Evolutionary conservation across 2,888 invertebrate species (phyloP).

Genomic region (Euzetes globulus): DNA sequence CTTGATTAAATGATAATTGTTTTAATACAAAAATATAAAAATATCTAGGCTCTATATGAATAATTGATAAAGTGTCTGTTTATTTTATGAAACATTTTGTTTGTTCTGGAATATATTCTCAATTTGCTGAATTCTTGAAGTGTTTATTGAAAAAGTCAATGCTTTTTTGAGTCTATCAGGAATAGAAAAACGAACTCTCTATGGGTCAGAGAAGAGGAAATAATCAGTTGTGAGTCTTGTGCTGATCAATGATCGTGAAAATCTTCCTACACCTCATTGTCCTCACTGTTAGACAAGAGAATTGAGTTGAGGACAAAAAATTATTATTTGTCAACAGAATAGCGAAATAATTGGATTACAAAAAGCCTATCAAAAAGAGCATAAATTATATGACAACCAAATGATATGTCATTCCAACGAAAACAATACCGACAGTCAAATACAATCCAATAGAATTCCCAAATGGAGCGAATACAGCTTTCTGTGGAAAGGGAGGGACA

Average conservation of each 20-base stretch:
- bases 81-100: too few relatives aligned
- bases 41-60: too few relatives aligned
- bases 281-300: background rate
- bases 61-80: too few relatives aligned
- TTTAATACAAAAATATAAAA: too few relatives aligned
- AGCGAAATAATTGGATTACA: background rate
- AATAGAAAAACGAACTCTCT: too few relatives aligned
- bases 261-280: background rate
- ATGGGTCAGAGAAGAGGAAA: too few relatives aligned
- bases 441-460: background rate
- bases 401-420: background rate
- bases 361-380: slow-evolving; percentile 1
- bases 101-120: too few relatives aligned
- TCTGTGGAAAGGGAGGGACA: slow-evolving; percentile 4
- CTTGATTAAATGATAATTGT: too few relatives aligned
- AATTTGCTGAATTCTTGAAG: too few relatives aligned
- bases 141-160: too few relatives aligned
- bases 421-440: background rate
- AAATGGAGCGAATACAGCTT: background rate
- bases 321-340: background rate
- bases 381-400: slow-evolving; percentile 7
- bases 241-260: background rate
- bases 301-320: background rate
- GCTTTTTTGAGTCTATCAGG: too few relatives aligned
- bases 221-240: too few relatives aligned